Percentiles rank a stretch among this genome's conserved stretches.
phyloP scores from a whole-genome alignment of 2,888 invertebrate genomes.

The Phytoseiulus persimilis region DNA sequence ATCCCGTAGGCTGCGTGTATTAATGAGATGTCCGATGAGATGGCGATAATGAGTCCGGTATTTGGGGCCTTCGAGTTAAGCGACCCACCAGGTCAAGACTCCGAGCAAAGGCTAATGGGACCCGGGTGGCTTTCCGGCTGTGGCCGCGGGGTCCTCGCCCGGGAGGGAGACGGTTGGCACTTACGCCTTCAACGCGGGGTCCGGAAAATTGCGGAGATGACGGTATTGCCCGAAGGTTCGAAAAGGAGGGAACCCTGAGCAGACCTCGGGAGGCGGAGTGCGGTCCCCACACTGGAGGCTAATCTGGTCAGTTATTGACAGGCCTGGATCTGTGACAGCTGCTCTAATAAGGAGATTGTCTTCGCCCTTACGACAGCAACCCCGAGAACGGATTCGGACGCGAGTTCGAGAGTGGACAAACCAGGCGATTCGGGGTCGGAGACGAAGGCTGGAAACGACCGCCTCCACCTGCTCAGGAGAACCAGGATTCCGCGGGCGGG shows the following conservation, averaged over 20 bases:
- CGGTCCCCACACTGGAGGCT: not conserved
- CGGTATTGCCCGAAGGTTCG: not conserved
- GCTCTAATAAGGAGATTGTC: not conserved
- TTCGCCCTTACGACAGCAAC: not conserved
- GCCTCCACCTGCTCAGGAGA: too few relatives aligned
- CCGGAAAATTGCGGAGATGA: not conserved
- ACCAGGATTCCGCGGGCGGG: too few relatives aligned
- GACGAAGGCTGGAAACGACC: too few relatives aligned
- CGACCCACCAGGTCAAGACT: not conserved
- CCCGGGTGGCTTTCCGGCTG: not conserved
- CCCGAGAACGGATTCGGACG: too few relatives aligned
- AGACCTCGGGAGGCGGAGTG: not conserved
- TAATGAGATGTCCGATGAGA: not conserved
- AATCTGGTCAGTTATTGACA: not conserved
- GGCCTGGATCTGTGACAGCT: not conserved
- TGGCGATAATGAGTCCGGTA: not conserved
- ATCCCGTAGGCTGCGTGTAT: not conserved
- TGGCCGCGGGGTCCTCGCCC: not conserved
- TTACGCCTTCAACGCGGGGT: not conserved
- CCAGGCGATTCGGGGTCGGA: too few relatives aligned
- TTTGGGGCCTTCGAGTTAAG: not conserved
- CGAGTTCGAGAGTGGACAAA: too few relatives aligned
- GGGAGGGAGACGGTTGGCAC: not conserved
- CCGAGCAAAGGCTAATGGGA: not conserved
- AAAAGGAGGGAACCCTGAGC: not conserved